Percentiles rank a stretch among this genome's conserved stretches.
Conservation (phyloP, 2,113 vertebrate genomes). For the Oxygymnocypris stewartii region DNA sequence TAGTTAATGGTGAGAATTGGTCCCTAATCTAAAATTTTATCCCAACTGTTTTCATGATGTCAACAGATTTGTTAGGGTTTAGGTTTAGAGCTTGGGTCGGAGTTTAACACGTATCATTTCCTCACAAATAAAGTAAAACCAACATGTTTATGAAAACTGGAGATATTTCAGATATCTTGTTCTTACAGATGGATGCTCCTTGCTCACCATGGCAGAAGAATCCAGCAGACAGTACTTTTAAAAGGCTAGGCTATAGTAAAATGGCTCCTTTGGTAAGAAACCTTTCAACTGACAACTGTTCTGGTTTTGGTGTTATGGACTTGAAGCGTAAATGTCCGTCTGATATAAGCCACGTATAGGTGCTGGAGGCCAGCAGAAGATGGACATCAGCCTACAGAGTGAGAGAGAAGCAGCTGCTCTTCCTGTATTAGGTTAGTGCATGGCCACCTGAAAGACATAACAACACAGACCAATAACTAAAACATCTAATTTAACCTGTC, state of each 20-base stretch:
- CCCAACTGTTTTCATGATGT: too few species aligned
- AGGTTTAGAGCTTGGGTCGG: neutral
- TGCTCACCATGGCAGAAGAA: neutral
- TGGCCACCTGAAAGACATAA: constrained; percentile 13
- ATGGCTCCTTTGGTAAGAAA: constrained; percentile 40
- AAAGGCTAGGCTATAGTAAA: neutral
- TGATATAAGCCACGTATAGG: constrained; percentile 37
- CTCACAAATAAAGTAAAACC: neutral
- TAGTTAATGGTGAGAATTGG: neutral
- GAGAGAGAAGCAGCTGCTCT: neutral
- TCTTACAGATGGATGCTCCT: constrained; percentile 42
- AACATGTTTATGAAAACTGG: neutral
- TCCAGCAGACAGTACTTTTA: constrained; percentile 13
- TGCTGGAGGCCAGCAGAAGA: neutral
- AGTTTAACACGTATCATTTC: neutral
- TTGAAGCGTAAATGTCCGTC: neutral
- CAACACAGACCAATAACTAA: neutral
- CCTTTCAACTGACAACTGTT: neutral
- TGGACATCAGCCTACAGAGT: neutral
- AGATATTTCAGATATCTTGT: neutral
- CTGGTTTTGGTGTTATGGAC: neutral
- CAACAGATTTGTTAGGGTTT: neutral
- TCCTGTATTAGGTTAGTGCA: constrained; percentile 36
- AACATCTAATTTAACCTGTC: neutral
- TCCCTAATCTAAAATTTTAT: neutral